Percentiles rank a stretch among this genome's conserved stretches.
Evolutionary conservation across 2,113 vertebrate genomes (phyloP).

Genomic region (Cercocebus atys): DNA sequence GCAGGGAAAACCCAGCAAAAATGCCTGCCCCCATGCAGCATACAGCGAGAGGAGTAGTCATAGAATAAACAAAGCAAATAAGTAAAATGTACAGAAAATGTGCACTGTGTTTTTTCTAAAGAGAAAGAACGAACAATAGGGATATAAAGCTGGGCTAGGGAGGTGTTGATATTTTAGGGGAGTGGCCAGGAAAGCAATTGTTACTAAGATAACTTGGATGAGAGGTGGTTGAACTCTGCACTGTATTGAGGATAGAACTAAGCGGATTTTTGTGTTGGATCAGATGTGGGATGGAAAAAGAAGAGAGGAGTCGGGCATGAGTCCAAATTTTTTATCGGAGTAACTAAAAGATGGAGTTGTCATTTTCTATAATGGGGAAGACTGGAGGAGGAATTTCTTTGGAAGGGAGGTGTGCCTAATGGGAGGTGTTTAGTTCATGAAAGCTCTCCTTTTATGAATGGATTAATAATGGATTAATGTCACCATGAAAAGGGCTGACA

Average conservation of each 20-base stretch:
- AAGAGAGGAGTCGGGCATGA: background rate
- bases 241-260: background rate
- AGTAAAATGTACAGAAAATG: background rate
- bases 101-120: background rate
- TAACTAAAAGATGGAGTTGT: background rate
- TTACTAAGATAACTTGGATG: background rate
- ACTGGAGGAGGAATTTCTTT: background rate
- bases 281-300: background rate
- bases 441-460: background rate
- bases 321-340: background rate
- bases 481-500: background rate
- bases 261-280: background rate
- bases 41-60: background rate
- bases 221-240: background rate
- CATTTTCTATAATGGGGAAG: background rate
- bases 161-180: background rate
- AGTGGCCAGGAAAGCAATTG: background rate
- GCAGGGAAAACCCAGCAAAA: background rate
- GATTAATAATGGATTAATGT: background rate
- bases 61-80: background rate
- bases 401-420: background rate
- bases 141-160: background rate
- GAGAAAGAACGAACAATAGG: background rate
- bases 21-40: background rate
- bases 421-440: background rate